Conservation (phyloP, 2,888 invertebrate species). For the Serripes groenlandicus region DNA sequence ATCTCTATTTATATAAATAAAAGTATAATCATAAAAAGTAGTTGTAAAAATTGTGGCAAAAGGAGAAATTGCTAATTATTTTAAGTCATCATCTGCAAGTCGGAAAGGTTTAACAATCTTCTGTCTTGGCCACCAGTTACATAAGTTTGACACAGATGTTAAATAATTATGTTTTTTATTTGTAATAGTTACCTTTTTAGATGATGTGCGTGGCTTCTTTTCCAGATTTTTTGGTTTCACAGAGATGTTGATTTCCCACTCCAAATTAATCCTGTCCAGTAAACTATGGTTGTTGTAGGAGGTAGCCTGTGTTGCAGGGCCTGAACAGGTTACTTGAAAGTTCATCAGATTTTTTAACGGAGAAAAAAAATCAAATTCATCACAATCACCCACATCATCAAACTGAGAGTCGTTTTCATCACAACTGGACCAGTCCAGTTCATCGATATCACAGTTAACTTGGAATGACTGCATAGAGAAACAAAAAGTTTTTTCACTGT, state of each 20-base stretch:
- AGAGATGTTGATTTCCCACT: constrained; percentile 66
- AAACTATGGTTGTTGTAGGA: constrained; percentile 22
- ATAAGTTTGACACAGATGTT: background rate
- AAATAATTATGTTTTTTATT: background rate
- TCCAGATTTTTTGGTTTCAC: constrained; percentile 16
- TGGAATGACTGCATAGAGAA: constrained; percentile 55
- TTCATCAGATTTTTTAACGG: constrained; percentile 45
- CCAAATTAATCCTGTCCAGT: constrained; percentile 67
- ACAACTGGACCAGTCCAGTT: constrained; percentile 57
- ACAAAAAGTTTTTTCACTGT: constrained; percentile 60
- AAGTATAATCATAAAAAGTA: too few species aligned
- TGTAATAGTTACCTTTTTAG: constrained; percentile 50
- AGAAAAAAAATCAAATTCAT: constrained; percentile 32
- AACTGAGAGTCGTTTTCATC: constrained; percentile 38
- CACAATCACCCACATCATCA: constrained; percentile 49
- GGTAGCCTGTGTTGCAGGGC: constrained; percentile 19
- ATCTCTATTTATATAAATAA: too few species aligned
- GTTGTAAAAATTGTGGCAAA: background rate
- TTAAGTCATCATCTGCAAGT: too few species aligned
- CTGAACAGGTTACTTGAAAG: constrained; percentile 62
- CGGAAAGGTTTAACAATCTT: too few species aligned
- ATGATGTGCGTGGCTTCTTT: constrained; percentile 7
- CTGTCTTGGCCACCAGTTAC: too few species aligned
- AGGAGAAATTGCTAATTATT: background rate
- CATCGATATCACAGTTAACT: constrained; percentile 58